Conservation (phyloP, 1,140 invertebrate species). For the Callitettix versicolor region DNA sequence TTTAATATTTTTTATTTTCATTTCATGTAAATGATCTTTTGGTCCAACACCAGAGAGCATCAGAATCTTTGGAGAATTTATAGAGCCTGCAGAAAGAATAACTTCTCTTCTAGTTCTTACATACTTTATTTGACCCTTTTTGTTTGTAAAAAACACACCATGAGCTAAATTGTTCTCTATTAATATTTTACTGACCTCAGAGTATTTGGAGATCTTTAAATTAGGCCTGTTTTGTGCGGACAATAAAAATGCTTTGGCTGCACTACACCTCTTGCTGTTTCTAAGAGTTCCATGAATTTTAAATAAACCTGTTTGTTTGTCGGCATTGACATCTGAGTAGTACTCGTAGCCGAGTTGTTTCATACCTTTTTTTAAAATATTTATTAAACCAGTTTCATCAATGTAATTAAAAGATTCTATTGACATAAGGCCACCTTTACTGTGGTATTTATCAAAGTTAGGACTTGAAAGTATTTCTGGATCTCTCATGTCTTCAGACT, state of each 20-base stretch:
- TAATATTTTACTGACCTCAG: slow-evolving; percentile 48
- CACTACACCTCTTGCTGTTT: slow-evolving; percentile 12
- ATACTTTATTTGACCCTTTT: slow-evolving; percentile 32
- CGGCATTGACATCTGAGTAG: slow-evolving; percentile 77
- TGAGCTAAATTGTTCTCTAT: slow-evolving; percentile 44
- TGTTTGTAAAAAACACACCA: slow-evolving; percentile 31
- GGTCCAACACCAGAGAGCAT: slow-evolving; percentile 83
- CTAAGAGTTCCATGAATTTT: slow-evolving; percentile 29
- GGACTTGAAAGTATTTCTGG: slow-evolving; percentile 57
- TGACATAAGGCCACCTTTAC: slow-evolving; percentile 45
- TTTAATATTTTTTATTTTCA: slow-evolving; percentile 55
- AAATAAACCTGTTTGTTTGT: slow-evolving; percentile 38
- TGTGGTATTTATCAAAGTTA: slow-evolving; percentile 43
- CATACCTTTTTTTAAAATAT: slow-evolving; percentile 42
- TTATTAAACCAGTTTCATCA: slow-evolving; percentile 39
- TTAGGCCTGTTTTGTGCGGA: slow-evolving; percentile 48
- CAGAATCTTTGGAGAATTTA: slow-evolving; percentile 67
- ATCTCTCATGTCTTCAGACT: slow-evolving; percentile 75
- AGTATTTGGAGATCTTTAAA: slow-evolving; percentile 44
- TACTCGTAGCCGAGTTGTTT: slow-evolving; percentile 78
- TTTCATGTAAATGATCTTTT: slow-evolving; percentile 50
- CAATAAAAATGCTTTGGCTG: slow-evolving; percentile 38
- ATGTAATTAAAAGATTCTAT: slow-evolving; percentile 45
- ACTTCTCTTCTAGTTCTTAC: slow-evolving; percentile 45
- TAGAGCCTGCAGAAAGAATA: slow-evolving; percentile 63